Base-by-base conservation (phyloP, 2,888 invertebrate genomes). In the Melinaea menophilus region DNA sequence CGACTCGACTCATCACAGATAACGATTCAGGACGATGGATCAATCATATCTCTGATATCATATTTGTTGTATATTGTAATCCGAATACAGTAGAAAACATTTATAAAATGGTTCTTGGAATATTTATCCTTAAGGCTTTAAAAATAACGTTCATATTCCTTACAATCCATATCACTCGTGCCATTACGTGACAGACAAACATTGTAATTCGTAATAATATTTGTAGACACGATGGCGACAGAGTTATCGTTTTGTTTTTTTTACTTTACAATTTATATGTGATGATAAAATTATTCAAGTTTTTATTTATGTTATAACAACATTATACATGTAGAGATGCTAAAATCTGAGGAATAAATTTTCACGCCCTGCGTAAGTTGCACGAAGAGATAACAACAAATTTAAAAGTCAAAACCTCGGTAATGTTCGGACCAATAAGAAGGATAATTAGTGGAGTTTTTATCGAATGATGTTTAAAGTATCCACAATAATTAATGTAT, bases 341-440 rank as follows among this genome's bases (percentile, higher is more conserved):
- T 41, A 3, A 9, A 37, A 41, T 9, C 22, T 22, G 11, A 41
- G 41, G 9, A 41, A 41, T 41, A 41, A 41, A 41, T 41, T 37
- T 37, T 5, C 5, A 48, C 22, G 5, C 12, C 4, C n/a, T 48
- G 9, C 7, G 31, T 31, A 2, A 31, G 9, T 22, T 31, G 51
- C 3, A 2, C 31, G 5, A 31, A 5, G n/a, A 54, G 12, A 5
- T 13, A 31, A 59, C 22, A 46, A 51, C 41, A 12, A 37, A 55
- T 62, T 65, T 67, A 67, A 60, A 61, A 66, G 54, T 72, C 68
- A 69, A 72, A 59, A 66, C 63, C 69, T 72, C 68, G 68, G 73
- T 72, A 78, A 78, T 77, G 77, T 77, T 74, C 66, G 11, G 37
- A 41, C 41, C 51, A 54, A 47, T 33, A 33, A 31, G 46, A 22